Conservation (phyloP, 1,140 invertebrate species). For the Reticulitermes speratus region DNA sequence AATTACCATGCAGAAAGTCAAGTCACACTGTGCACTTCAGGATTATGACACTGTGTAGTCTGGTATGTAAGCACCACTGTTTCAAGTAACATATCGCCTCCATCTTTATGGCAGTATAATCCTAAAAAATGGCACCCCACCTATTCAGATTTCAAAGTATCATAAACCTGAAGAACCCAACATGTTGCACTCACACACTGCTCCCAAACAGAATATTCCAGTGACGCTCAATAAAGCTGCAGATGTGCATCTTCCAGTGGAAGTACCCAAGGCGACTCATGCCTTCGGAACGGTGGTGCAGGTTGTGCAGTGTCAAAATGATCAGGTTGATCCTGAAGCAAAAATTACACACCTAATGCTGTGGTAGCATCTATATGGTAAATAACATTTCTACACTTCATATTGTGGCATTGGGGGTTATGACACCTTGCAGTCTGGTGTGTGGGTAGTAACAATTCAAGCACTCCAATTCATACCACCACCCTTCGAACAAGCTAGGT, state of each 20-base stretch:
- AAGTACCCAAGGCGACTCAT: conserved; percentile 70
- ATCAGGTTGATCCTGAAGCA: conserved; percentile 60
- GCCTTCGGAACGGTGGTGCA: conserved; percentile 61
- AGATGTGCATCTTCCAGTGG: conserved; percentile 72
- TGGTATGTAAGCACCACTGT: too few species aligned
- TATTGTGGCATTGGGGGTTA: too few species aligned
- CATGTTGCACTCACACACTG: conserved; percentile 52
- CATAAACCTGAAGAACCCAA: neutral
- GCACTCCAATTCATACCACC: too few species aligned
- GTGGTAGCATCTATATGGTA: conserved; percentile 21
- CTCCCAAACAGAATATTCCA: conserved; percentile 64
- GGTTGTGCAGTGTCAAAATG: conserved; percentile 62
- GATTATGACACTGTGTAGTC: too few species aligned
- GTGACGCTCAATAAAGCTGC: conserved; percentile 65
- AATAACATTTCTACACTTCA: neutral
- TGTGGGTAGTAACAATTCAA: too few species aligned
- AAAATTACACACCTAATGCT: conserved; percentile 20
- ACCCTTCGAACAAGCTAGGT: too few species aligned
- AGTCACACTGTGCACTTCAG: too few species aligned
- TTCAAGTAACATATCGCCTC: too few species aligned
- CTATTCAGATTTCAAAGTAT: too few species aligned
- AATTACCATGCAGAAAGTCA: too few species aligned
- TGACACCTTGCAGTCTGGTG: neutral
- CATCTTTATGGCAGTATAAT: too few species aligned
- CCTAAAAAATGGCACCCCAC: too few species aligned